A percentile compares a stretch with the other conserved stretches of the same genome.
phyloP scores from a whole-genome alignment of 2,113 vertebrate species.

The Glareola pratincola region DNA sequence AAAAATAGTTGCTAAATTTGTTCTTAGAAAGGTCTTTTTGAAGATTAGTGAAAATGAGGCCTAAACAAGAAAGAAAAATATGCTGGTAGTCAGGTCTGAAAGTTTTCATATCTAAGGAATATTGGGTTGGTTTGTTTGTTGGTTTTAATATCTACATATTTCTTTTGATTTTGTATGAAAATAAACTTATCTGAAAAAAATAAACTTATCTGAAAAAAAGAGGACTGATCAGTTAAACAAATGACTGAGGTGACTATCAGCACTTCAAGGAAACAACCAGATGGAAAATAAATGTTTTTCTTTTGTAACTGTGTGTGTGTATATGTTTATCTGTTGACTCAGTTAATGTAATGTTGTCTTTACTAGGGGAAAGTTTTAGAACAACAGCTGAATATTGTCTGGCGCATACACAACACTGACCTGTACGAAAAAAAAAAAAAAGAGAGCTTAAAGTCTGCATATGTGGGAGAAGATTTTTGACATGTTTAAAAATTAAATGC shows the following conservation, averaged over 20 bases:
- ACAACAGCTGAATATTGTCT: neutral
- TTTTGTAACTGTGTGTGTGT: neutral
- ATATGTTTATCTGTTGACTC: neutral
- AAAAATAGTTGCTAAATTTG: neutral
- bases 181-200: neutral
- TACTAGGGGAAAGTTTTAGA: neutral
- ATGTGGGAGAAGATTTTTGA: neutral
- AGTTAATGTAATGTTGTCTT: neutral
- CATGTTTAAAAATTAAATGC: neutral
- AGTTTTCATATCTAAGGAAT: neutral
- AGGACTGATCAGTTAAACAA: neutral
- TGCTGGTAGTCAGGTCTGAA: neutral
- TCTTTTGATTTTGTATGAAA: neutral
- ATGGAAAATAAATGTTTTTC: neutral
- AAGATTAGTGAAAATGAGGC: neutral
- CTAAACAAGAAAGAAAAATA: neutral
- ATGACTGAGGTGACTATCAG: neutral
- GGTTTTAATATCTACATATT: neutral
- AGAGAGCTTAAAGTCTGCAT: neutral
- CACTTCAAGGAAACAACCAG: neutral
- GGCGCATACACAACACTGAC: neutral
- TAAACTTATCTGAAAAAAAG: neutral
- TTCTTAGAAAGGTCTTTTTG: neutral
- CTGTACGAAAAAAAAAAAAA: neutral
- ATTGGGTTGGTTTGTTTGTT: neutral